These are phyloP conservation scores for Gastrophysa polygoni DNA, from an alignment of 2,888 invertebrate species.

Conservation along the genomic window DNA sequence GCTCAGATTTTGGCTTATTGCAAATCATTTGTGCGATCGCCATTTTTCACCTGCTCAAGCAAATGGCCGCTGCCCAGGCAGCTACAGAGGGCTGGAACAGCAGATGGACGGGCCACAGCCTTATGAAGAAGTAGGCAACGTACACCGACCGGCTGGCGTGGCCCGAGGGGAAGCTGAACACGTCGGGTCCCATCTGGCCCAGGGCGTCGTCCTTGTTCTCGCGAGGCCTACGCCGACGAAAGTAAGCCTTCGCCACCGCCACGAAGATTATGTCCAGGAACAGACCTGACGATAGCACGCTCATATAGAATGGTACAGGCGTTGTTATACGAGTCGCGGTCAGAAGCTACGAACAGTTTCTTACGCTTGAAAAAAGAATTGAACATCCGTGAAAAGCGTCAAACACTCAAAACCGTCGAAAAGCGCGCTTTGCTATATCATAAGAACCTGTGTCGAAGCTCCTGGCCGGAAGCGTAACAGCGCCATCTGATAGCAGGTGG, in stretches of 20 bases:
- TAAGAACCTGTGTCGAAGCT: too few relatives aligned
- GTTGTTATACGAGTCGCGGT: too few relatives aligned
- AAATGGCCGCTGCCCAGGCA: conserved; percentile 77
- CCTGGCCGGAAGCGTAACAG: too few relatives aligned
- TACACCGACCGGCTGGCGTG: conserved; percentile 86
- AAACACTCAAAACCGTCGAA: too few relatives aligned
- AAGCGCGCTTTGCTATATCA: too few relatives aligned
- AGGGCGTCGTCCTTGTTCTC: conserved; percentile 69
- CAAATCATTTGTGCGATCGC: too few relatives aligned
- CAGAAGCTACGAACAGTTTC: too few relatives aligned
- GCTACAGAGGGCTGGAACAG: conserved; percentile 68
- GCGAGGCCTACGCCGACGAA: conserved; percentile 77
- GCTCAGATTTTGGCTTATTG: too few relatives aligned
- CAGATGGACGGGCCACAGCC: conserved; percentile 66
- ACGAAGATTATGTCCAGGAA: conserved; percentile 80
- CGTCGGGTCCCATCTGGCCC: conserved; percentile 77
- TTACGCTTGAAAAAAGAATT: too few relatives aligned
- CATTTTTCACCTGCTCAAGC: conserved; percentile 67
- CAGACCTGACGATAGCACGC: conserved; percentile 72
- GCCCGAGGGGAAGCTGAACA: conserved; percentile 93
- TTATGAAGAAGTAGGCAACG: conserved; percentile 74
- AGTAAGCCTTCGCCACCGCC: conserved; percentile 77
- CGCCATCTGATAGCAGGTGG: too few relatives aligned
- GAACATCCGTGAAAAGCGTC: too few relatives aligned
- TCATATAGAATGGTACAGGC: too few relatives aligned